Percentiles rank a stretch among this genome's conserved stretches.
Evolutionary conservation across 2,888 invertebrate genomes (phyloP).

Genomic region (Colostygia pectinataria): DNA sequence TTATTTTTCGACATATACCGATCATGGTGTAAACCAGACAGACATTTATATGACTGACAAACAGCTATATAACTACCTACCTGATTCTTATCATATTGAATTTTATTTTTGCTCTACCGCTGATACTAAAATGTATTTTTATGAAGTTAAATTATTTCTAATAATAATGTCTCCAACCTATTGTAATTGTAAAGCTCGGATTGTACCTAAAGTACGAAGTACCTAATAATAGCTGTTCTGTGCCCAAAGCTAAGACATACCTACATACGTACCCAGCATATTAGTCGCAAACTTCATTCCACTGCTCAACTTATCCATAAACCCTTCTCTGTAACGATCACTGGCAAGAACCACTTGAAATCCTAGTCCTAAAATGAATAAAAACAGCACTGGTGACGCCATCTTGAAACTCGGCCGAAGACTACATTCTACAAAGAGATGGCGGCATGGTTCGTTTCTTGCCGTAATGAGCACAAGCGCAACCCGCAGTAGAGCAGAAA

Average conservation of each 20-base stretch:
- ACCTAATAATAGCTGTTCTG: no score
- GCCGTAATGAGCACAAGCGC: conserved; percentile 61
- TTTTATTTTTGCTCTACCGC: no score
- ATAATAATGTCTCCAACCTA: no score
- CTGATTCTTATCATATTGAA: no score
- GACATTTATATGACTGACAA: no score
- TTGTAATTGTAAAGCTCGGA: no score
- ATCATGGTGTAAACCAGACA: no score
- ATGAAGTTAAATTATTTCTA: no score
- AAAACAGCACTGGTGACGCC: conserved; percentile 57
- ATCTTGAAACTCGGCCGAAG: conserved; percentile 54
- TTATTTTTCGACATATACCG: no score
- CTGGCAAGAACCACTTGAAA: conserved; percentile 43
- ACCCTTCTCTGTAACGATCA: conserved; percentile 57
- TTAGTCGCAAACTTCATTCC: conserved; percentile 74
- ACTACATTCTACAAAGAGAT: conserved; percentile 50
- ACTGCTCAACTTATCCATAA: conserved; percentile 62
- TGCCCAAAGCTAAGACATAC: background rate
- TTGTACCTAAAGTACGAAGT: no score
- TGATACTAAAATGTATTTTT: no score
- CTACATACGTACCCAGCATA: conserved; percentile 61
- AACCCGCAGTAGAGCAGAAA: conserved; percentile 64
- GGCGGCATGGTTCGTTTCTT: conserved; percentile 59
- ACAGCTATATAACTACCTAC: no score
- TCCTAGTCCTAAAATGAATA: conserved; percentile 47